These are phyloP conservation scores for Champsocephalus gunnari DNA, from an alignment of 2,797 vertebrate species.

Conservation along the genomic window DNA sequence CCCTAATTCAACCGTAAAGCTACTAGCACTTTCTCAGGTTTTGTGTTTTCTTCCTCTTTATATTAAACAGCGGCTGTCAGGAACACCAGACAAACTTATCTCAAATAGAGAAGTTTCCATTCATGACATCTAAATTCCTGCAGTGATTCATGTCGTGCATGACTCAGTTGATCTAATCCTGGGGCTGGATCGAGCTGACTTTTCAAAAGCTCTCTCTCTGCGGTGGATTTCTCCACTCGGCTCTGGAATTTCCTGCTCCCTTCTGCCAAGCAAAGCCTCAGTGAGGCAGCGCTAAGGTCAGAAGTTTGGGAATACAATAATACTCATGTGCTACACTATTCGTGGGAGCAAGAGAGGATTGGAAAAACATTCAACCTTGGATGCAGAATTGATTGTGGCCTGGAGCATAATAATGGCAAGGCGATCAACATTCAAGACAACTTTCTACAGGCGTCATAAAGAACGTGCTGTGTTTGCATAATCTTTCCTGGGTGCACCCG, in stretches of 20 bases:
- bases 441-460: neutral
- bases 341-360: conserved; percentile 4
- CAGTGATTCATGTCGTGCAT: neutral
- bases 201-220: conserved; percentile 28
- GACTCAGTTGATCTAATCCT: conserved; percentile 40
- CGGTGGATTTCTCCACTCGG: conserved; percentile 26
- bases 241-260: conserved; percentile 60
- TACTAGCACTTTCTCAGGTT: conserved; percentile 55
- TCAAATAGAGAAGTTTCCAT: neutral
- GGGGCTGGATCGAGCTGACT: conserved; percentile 21
- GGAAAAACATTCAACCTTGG: conserved; percentile 10
- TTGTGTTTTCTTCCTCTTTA: conserved; percentile 12
- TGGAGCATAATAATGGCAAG: conserved; percentile 7
- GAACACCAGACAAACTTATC: conserved; percentile 4
- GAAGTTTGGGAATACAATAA: conserved; percentile 22
- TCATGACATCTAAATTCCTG: neutral
- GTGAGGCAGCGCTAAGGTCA: conserved; percentile 6
- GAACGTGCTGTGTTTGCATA: conserved; percentile 27
- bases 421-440: conserved; percentile 8
- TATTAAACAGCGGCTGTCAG: neutral
- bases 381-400: conserved; percentile 7
- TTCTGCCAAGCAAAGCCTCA: conserved; percentile 49
- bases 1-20: conserved; percentile 68
- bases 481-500: conserved; percentile 12
- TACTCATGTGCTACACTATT: conserved; percentile 11